Base-by-base conservation (phyloP, 2,888 invertebrate genomes). In the Ophion ellenae region DNA sequence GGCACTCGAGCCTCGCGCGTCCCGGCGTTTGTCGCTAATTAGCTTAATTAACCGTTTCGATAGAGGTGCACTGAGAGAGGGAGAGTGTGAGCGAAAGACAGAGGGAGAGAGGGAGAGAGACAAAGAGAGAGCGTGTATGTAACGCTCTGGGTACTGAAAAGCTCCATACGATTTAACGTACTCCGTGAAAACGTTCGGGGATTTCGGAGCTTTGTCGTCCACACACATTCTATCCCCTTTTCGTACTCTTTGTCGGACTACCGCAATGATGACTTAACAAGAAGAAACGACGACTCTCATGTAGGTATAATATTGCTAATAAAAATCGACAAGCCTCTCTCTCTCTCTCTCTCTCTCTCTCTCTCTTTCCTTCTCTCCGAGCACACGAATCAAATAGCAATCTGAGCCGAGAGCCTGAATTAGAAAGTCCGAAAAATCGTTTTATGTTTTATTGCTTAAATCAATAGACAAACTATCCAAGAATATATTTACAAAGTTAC, bases 101-200 rank as follows among this genome's bases (percentile, higher is more conserved):
- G 75, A 20, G 14, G 17, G 32, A 10, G 69, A 32, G 28, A 24
- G 24, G n/a, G 53, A 17, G 69, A 17, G n/a, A n/a, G 20, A 64
- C 64, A 70, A 81, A 6, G 45, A 10, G 20, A n/a, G 3, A 1
- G n/a, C n/a, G 11, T 24, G 20, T 67, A 79, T 24, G 20, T 67
- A 79, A 83, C 53, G 84, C 74, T 82, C 32, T 70, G 85, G 87
- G 77, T 47, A 88, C 86, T 81, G 87, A 90, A 90, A 88, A 88
- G 87, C 88, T 86, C 86, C 84, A 81, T 85, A 87, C 74, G 88
- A 89, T 89, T 88, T 83, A 84, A 69, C 79, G 69, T 85, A 86
- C 84, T 85, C 86, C 84, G 80, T 47, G 7, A n/a, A 32, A 64
- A 70, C 36, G 17, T 17, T 45, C 45, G 20, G 36, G 67, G 11